These are phyloP conservation scores for Porites lutea DNA, from an alignment of 64 coral and sea anemone species.

Conservation along the genomic window DNA sequence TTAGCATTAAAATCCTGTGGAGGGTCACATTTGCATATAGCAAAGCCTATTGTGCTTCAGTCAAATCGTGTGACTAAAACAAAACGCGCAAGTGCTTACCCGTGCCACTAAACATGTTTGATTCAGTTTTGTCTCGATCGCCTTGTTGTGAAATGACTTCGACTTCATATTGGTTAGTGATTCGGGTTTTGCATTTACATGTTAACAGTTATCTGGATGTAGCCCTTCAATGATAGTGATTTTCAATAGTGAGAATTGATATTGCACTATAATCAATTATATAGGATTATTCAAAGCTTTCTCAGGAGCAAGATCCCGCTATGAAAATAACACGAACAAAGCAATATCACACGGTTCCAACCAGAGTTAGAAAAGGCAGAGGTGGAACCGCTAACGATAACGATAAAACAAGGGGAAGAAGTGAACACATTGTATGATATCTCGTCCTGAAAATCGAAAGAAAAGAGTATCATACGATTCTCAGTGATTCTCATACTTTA, in stretches of 20 bases:
- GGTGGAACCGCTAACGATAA: slow-evolving; percentile 11
- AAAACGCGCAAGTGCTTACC: background rate
- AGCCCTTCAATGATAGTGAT: background rate
- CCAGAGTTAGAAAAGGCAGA: background rate
- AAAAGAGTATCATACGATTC: slow-evolving; percentile 17
- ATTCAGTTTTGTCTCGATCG: background rate
- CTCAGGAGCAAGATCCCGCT: background rate
- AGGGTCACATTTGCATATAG: no score
- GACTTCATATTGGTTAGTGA: slow-evolving; percentile 2
- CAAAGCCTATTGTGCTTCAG: slow-evolving; percentile 24
- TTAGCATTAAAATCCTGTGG: no score
- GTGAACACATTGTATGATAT: slow-evolving; percentile 21
- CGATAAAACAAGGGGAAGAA: background rate
- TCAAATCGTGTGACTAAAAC: background rate
- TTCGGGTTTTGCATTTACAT: background rate
- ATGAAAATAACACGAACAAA: slow-evolving; percentile 1
- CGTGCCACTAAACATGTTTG: background rate
- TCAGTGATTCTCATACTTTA: background rate
- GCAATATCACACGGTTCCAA: background rate
- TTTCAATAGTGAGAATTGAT: background rate
- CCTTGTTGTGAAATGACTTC: slow-evolving; percentile 7
- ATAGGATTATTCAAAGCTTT: background rate
- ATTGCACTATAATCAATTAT: background rate
- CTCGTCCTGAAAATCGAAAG: slow-evolving; percentile 7
- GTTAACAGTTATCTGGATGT: slow-evolving; percentile 7